These are phyloP conservation scores for Adelognathus sp. DNA, from an alignment of 2,888 invertebrate genomes.

Conservation along the genomic window DNA sequence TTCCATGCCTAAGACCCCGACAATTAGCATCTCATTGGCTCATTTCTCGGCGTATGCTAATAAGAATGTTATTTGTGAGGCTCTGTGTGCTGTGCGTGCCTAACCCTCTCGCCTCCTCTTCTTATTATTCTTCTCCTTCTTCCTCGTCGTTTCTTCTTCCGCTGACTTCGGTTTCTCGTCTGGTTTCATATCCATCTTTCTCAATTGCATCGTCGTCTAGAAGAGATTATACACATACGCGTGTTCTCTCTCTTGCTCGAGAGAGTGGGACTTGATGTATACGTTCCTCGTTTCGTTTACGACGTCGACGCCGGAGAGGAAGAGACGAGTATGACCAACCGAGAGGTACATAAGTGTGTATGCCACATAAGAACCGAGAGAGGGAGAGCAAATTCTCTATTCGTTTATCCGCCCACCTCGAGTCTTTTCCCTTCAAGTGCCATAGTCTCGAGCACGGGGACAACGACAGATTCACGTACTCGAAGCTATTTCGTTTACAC, in stretches of 20 bases:
- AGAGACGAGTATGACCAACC: background rate
- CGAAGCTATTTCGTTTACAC: slow-evolving; percentile 34
- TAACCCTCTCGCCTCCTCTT: slow-evolving; percentile 54
- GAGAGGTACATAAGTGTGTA: background rate
- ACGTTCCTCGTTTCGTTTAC: slow-evolving; percentile 63
- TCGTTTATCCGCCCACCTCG: slow-evolving; percentile 72
- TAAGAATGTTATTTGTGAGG: slow-evolving; percentile 75
- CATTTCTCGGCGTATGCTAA: slow-evolving; percentile 77
- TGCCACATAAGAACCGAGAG: background rate
- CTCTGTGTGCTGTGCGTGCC: slow-evolving; percentile 62
- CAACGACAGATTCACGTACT: slow-evolving; percentile 13
- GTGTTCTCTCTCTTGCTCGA: too few relatives aligned
- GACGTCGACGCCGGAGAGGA: slow-evolving; percentile 54
- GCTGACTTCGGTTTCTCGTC: background rate
- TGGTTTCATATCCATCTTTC: background rate
- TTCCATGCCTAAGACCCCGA: slow-evolving; percentile 72
- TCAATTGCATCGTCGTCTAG: slow-evolving; percentile 16
- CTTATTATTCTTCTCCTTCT: slow-evolving; percentile 31
- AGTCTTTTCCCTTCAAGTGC: slow-evolving; percentile 69
- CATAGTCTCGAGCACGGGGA: slow-evolving; percentile 27
- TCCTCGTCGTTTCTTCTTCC: slow-evolving; percentile 5
- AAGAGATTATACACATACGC: too few relatives aligned
- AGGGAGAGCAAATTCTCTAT: slow-evolving; percentile 39
- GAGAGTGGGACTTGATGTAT: slow-evolving; percentile 16
- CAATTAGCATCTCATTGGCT: slow-evolving; percentile 80